Evolutionary conservation across 1,140 invertebrate species (phyloP).

Genomic region (Adoxophyes honmai): DNA sequence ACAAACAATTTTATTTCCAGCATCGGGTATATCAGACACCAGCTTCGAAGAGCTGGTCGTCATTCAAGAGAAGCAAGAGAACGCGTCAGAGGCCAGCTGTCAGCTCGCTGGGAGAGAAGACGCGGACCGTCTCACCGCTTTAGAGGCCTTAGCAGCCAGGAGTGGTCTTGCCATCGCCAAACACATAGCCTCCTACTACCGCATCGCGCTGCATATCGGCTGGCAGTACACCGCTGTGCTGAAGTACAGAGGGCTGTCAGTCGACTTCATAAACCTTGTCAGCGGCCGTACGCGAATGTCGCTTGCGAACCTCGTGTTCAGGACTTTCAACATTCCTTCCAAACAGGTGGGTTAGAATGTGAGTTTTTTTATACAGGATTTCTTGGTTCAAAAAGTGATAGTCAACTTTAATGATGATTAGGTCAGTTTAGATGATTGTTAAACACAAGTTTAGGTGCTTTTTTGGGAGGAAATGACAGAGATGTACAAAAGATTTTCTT

Average conservation of each 20-base stretch:
- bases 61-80: conserved; percentile 63
- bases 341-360: conserved; percentile 55
- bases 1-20: conserved; percentile 25
- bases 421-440: too few relatives aligned
- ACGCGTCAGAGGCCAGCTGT: conserved; percentile 28
- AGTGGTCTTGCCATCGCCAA: conserved; percentile 59
- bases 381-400: too few relatives aligned
- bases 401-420: too few relatives aligned
- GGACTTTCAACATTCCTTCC: conserved; percentile 65
- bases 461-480: too few relatives aligned
- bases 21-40: conserved; percentile 59
- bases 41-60: conserved; percentile 72
- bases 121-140: conserved; percentile 56
- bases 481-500: too few relatives aligned
- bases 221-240: conserved; percentile 66
- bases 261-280: conserved; percentile 71
- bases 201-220: conserved; percentile 68
- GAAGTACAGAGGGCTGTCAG: conserved; percentile 61
- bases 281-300: conserved; percentile 67
- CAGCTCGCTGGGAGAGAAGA: conserved; percentile 62
- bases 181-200: conserved; percentile 66
- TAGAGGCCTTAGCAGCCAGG: conserved; percentile 61
- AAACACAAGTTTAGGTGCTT: too few relatives aligned
- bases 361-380: too few relatives aligned
- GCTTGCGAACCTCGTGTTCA: conserved; percentile 70